Conservation (phyloP, 2,113 vertebrate genomes). For the Dendropsophus ebraccatus region DNA sequence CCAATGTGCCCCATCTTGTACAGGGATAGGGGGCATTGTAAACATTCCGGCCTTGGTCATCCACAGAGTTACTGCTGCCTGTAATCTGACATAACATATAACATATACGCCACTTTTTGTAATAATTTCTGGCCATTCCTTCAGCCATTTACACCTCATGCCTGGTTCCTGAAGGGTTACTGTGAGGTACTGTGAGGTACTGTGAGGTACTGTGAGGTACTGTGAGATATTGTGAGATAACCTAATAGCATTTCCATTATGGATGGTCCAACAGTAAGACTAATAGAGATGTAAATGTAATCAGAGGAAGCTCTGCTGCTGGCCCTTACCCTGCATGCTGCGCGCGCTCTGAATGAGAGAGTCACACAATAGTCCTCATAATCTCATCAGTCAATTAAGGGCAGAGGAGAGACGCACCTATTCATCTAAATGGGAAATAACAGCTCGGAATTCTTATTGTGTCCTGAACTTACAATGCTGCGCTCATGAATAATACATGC, state of each 20-base stretch:
- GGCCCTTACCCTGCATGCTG: background rate
- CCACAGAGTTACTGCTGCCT: too few species aligned
- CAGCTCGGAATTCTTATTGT: conserved; percentile 27
- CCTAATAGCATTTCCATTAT: conserved; percentile 21
- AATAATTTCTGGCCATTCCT: too few species aligned
- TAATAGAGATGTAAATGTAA: conserved; percentile 47
- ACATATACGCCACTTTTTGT: too few species aligned
- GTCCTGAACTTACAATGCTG: conserved; percentile 29
- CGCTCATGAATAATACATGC: conserved; percentile 34
- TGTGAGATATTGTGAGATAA: background rate
- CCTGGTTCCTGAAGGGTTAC: too few species aligned
- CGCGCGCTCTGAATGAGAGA: background rate
- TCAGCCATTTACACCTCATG: too few species aligned
- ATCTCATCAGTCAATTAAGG: conserved; percentile 41
- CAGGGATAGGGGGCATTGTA: too few species aligned
- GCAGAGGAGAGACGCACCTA: conserved; percentile 10
- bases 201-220: too few species aligned
- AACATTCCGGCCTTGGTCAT: too few species aligned
- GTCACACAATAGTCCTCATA: conserved; percentile 23
- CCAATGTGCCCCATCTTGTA: too few species aligned
- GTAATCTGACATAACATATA: too few species aligned
- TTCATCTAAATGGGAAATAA: conserved; percentile 31
- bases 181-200: too few species aligned
- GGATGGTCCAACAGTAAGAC: conserved; percentile 28
- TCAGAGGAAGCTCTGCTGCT: conserved; percentile 15